A percentile compares a stretch with the other conserved stretches of the same genome.
phyloP scores from a whole-genome alignment of 2,797 vertebrate species.

The Pantherophis vulpinus region DNA sequence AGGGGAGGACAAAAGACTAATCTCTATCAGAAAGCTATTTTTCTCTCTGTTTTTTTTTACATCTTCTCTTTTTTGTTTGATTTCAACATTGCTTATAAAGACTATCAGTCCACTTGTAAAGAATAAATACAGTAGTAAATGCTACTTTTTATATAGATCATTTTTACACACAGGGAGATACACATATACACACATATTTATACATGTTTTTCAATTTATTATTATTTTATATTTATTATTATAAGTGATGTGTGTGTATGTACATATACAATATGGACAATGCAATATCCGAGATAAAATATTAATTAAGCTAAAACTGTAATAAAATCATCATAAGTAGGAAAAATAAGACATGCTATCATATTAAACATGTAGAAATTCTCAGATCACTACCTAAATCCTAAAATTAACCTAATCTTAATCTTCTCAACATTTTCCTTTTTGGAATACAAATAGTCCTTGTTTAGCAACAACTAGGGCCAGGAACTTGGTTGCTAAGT shows the following conservation, averaged over 20 bases:
- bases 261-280: neutral
- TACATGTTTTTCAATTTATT: neutral
- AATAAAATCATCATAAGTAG: too few relatives aligned
- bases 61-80: neutral
- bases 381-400: neutral
- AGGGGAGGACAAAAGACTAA: neutral
- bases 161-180: neutral
- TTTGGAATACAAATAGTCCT: neutral
- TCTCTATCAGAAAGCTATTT: neutral
- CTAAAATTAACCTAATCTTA: neutral
- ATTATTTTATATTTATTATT: neutral
- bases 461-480: neutral
- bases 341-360: neutral
- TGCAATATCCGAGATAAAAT: neutral
- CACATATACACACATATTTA: neutral
- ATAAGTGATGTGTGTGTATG: neutral
- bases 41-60: neutral
- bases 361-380: neutral
- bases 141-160: neutral
- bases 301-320: too few relatives aligned
- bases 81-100: neutral
- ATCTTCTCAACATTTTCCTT: neutral
- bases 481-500: neutral
- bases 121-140: neutral
- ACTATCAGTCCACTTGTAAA: neutral